Evolutionary conservation across 2,888 invertebrate genomes (phyloP).

Genomic region (Epinotia nisella): DNA sequence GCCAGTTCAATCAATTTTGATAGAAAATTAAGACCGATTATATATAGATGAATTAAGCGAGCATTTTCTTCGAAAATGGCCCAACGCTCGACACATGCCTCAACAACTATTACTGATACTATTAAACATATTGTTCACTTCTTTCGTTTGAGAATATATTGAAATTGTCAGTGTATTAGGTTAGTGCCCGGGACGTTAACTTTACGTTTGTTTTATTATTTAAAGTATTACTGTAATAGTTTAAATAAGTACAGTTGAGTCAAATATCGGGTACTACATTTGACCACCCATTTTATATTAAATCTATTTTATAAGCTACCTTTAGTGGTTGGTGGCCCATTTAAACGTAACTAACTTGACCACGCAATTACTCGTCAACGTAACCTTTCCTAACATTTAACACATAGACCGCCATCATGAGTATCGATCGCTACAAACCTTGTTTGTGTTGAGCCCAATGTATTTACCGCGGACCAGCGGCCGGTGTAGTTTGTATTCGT

Average conservation of each 20-base stretch:
- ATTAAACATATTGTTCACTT: no score
- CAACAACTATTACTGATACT: no score
- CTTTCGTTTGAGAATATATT: no score
- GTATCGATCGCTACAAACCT: slow-evolving; percentile 25
- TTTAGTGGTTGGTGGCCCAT: not conserved
- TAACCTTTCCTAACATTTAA: not conserved
- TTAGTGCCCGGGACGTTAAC: no score
- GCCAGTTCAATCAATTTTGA: slow-evolving; percentile 4
- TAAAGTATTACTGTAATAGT: no score
- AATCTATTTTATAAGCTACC: not conserved
- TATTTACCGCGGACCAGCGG: slow-evolving; percentile 13
- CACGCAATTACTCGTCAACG: not conserved
- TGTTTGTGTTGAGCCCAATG: slow-evolving; percentile 30
- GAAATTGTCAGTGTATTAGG: no score
- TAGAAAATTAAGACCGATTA: not conserved
- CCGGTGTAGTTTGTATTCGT: slow-evolving; percentile 17
- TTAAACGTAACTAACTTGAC: not conserved
- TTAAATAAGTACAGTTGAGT: no score
- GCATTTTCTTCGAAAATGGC: not conserved
- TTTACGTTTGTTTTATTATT: no score
- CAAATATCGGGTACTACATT: no score
- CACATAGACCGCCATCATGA: not conserved
- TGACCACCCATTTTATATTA: not conserved
- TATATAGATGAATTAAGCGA: not conserved
- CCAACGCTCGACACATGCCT: no score